Evolutionary conservation across 2,888 invertebrate genomes (phyloP).

Genomic region (Ceraclea dissimilis): DNA sequence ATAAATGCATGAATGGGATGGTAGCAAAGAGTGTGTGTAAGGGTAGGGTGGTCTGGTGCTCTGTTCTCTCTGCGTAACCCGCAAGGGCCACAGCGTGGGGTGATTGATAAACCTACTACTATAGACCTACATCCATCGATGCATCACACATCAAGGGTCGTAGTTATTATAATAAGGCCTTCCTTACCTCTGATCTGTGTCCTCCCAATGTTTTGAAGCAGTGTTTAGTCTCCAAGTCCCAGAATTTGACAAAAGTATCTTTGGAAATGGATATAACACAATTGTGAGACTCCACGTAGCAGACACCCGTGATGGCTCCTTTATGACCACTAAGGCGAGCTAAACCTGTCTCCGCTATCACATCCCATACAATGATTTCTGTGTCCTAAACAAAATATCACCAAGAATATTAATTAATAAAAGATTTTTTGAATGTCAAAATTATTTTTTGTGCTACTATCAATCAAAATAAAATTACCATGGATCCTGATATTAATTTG

Average conservation of each 20-base stretch:
- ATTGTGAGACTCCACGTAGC: slow-evolving; percentile 63
- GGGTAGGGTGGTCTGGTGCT: too few relatives aligned
- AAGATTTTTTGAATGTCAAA: neutral
- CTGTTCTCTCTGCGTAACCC: too few relatives aligned
- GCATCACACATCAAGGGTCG: too few relatives aligned
- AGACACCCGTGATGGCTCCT: slow-evolving; percentile 74
- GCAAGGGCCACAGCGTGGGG: too few relatives aligned
- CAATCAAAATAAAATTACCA: slow-evolving; percentile 15
- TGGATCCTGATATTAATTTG: slow-evolving; percentile 77
- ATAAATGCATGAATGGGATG: too few relatives aligned
- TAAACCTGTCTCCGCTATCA: slow-evolving; percentile 84
- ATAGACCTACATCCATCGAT: too few relatives aligned
- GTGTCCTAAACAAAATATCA: slow-evolving; percentile 58
- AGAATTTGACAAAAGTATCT: slow-evolving; percentile 93
- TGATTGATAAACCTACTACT: too few relatives aligned
- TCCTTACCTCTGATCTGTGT: slow-evolving; percentile 75
- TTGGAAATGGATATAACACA: slow-evolving; percentile 78
- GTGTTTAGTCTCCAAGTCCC: slow-evolving; percentile 92
- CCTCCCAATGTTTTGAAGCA: slow-evolving; percentile 94
- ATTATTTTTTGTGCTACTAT: too few relatives aligned
- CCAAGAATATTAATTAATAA: slow-evolving; percentile 1
- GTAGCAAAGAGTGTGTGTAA: too few relatives aligned
- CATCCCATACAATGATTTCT: slow-evolving; percentile 91
- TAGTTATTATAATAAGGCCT: too few relatives aligned
- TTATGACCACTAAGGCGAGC: slow-evolving; percentile 89